Evolutionary conservation across 2,888 invertebrate species (phyloP), one percentile per base, ranked within the genome.

Genomic region (Lypha dubia): DNA sequence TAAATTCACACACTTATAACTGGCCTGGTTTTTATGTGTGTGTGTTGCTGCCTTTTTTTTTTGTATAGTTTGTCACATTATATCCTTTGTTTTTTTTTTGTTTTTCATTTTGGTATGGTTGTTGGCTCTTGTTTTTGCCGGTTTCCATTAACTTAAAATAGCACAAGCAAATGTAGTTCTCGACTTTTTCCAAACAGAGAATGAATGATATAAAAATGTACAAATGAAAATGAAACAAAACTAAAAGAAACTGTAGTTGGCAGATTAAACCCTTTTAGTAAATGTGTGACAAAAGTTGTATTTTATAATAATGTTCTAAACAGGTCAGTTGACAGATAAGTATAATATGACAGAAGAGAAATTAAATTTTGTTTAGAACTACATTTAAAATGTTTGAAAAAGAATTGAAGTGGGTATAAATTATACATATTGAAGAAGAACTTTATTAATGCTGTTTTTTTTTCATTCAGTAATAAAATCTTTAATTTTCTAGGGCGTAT

Each of bases 81-180:
- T 63, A 15, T 46, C 24, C 0, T 60, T 58, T 17, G n/a, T 38
- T 46, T 46, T 20, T 75, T 17, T n/a, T 44, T 7, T 24, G 0
- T 24, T 53, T 62, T 22, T n/a, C 17, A 8, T n/a, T 38, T 38
- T 44, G 44, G 15, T 38, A 46, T 67, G 15, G 35, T 67, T 24
- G 56, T 49, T 49, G 32, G 58, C 70, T 70, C 70, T 63, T 32
- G 51, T 56, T 75, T 71, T 63, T 70, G 70, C 75, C 81, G 81
- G 75, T 75, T 70, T 53, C 81, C 75, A 75, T 84, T 68, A 73
- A 76, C 67, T 56, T 56, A 70, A 80, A 73, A 73, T 84, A 80
- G 71, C 51, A 76, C 76, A 76, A 63, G 53, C 44, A 62, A 73
- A 65, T 73, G 65, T 49, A 58, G 28, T 46, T 58, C 35, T 32